These are phyloP conservation scores for Latrodectus elegans DNA, from an alignment of 2,888 invertebrate genomes.

Conservation along the genomic window DNA sequence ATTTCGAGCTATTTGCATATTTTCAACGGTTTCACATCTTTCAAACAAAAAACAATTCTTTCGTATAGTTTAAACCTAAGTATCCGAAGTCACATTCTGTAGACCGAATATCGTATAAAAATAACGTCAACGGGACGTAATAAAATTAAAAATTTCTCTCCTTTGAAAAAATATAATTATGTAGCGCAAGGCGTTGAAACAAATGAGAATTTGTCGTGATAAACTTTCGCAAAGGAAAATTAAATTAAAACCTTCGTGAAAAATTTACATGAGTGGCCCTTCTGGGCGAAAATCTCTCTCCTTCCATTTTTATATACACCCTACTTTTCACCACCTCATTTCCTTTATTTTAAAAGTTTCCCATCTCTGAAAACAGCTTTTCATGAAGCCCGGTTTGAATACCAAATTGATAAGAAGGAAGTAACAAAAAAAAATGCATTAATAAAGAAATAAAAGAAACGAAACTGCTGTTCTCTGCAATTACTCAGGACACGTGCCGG, in stretches of 20 bases:
- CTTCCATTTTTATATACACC: conserved; percentile 12
- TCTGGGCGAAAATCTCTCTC: not conserved
- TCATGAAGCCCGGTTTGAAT: conserved; percentile 43
- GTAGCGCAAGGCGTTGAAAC: not conserved
- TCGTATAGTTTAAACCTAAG: too few species aligned
- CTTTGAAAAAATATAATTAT: not conserved
- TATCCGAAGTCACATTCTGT: too few species aligned
- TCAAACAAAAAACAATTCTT: too few species aligned
- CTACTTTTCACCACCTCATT: conserved; percentile 19
- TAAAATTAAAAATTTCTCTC: not conserved
- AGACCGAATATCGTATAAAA: not conserved
- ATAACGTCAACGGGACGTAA: conserved; percentile 6
- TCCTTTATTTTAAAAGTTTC: conserved; percentile 42
- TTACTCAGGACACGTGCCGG: conserved; percentile 20
- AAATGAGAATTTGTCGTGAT: conserved; percentile 17
- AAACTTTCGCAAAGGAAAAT: conserved; percentile 19
- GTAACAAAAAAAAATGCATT: conserved; percentile 17
- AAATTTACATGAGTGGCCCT: conserved; percentile 14
- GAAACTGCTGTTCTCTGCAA: conserved; percentile 4
- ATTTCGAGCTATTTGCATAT: too few species aligned
- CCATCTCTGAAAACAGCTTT: conserved; percentile 20
- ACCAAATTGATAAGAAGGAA: conserved; percentile 48
- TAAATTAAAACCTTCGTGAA: conserved; percentile 40
- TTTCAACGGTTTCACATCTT: too few species aligned
- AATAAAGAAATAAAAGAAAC: not conserved